Evolutionary conservation across 1,140 invertebrate genomes (phyloP).

Genomic region (Leptinotarsa texana): DNA sequence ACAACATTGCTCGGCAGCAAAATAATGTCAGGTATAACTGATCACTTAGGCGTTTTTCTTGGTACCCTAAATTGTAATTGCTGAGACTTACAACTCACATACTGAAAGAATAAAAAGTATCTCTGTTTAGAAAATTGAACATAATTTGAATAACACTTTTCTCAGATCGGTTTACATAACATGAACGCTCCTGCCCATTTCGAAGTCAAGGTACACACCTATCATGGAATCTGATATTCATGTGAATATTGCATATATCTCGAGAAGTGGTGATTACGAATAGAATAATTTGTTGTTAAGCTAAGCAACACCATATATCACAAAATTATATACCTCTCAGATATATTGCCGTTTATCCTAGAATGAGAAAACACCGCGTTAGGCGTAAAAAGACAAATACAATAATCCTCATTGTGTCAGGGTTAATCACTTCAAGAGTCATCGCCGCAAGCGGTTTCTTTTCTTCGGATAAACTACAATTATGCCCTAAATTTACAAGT

Average conservation of each 20-base stretch:
- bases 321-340: slow-evolving; percentile 18
- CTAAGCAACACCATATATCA: slow-evolving; percentile 19
- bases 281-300: slow-evolving; percentile 12
- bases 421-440: slow-evolving; percentile 17
- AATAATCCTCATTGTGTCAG: slow-evolving; percentile 27
- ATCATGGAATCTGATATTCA: neutral
- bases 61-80: no score
- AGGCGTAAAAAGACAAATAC: slow-evolving; percentile 23
- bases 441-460: slow-evolving; percentile 7
- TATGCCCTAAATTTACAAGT: slow-evolving; percentile 18
- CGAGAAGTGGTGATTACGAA: slow-evolving; percentile 7
- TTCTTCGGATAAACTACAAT: slow-evolving; percentile 14
- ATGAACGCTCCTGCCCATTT: slow-evolving; percentile 5
- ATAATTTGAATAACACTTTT: neutral
- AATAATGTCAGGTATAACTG: no score
- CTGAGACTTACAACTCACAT: no score
- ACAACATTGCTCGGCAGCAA: no score
- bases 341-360: slow-evolving; percentile 22
- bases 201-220: neutral
- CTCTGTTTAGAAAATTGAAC: no score
- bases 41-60: no score
- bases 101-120: no score
- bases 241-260: slow-evolving; percentile 6
- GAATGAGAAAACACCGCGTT: neutral
- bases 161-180: neutral